These are phyloP conservation scores for Sminthopsis crassicaudata DNA, from an alignment of 2,113 vertebrate genomes.

Conservation along the genomic window DNA sequence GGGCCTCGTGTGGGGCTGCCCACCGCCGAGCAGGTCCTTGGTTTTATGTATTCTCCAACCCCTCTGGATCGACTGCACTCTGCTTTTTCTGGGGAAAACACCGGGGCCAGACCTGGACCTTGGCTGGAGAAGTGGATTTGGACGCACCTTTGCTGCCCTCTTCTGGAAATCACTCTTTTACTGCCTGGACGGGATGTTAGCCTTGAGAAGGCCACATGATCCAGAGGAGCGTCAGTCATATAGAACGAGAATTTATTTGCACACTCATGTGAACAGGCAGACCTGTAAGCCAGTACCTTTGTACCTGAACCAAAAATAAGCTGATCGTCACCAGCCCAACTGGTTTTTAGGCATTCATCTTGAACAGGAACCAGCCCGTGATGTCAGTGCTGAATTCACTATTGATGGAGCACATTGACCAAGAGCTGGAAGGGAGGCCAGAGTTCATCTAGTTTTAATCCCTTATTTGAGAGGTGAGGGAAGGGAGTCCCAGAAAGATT, in stretches of 20 bases:
- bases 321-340: background rate
- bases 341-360: background rate
- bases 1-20: background rate
- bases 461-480: background rate
- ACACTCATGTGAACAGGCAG: background rate
- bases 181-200: background rate
- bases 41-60: background rate
- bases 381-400: background rate
- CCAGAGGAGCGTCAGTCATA: background rate
- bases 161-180: background rate
- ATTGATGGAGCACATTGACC: background rate
- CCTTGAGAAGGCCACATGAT: background rate
- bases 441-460: background rate
- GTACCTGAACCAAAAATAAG: background rate
- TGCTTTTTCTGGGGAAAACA: background rate
- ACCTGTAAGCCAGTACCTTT: background rate
- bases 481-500: background rate
- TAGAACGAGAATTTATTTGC: background rate
- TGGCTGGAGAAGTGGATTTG: background rate
- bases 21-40: background rate
- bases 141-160: background rate
- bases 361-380: background rate
- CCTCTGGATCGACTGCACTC: background rate
- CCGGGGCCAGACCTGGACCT: too few species aligned
- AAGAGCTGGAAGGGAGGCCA: background rate